Base-by-base conservation (phyloP, 2,888 invertebrate genomes). In the Cheilosia grossa region DNA sequence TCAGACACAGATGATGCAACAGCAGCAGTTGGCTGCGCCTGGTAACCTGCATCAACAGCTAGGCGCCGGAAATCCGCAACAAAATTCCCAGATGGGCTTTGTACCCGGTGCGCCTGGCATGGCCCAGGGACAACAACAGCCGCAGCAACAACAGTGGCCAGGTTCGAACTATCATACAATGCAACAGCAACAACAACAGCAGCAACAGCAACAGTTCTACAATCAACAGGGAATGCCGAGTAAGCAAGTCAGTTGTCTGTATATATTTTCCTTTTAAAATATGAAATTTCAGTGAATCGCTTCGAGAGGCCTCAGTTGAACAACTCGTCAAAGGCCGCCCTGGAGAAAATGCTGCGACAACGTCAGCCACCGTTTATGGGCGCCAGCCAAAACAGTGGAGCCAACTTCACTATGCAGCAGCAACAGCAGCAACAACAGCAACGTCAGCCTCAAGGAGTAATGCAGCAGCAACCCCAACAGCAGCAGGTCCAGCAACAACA, bases 321-420 rank as follows among this genome's bases (percentile, higher is more conserved):
- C 90, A 96, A 95, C 88, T 90, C 37, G 4, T 37, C 96, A 5
- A 97, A 98, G 89, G 97, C 96, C 90, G 97, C 97, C 0, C 92
- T 98, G 47, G 96, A 96, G 64, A 95, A 97, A 89, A 96, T 98
- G 97, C 92, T 98, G 69, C 94, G 97, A 0, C 94, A 95, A 88
- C 93, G 97, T 5, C 93, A 96, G 87, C 96, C 97, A 0, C 79
- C 88, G 7, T 87, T 88, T 63, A 87, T 88, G 42, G 91, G 93
- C 1, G 92, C 93, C 13, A 93, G 92, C 87, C 91, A 91, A 80
- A 89, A 87, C 27, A 89, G 87, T 85, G 89, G 90, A 2, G 82
- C 88, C 2, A 87, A 86, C 40, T 90, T 90, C 40, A 91, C 89
- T 87, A 79, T 87, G 80, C 89, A 89, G 78, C 89, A 89, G 90